Evolutionary conservation across 2,888 invertebrate species (phyloP), one percentile per base, ranked within the genome.

Genomic region (Tubiluchus corallicola): DNA sequence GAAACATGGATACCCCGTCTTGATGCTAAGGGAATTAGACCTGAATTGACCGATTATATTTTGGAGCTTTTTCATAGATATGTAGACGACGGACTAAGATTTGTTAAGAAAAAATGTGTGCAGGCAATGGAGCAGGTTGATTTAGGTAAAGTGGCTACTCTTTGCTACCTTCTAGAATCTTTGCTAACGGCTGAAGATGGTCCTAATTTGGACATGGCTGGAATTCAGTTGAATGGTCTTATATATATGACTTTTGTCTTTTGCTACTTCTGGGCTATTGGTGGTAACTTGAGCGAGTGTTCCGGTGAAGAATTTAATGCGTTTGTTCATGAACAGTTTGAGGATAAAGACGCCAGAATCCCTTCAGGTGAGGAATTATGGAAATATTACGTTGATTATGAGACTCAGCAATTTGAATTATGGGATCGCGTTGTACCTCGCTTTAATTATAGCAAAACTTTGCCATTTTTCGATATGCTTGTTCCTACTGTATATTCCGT

Each of bases 401-500:
- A 73, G 45, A 68, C 68, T n/a, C 71, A 75, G 46, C 70, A 71
- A 41, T 71, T 85, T 63, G 81, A 81, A 54, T 64, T 70, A 4
- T 88, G 87, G 87, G 70, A 72, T n/a, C 75, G 74, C 45, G 75
- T 83, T 21, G 76, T 82, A 51, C 78, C 84, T 0, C 55, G 66
- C 1, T 88, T 84, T 57, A 51, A 65, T 2, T 88, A 82, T 56
- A 73, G 79, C 57, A 65, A 70, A 13, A 67, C 73, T 1, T 66
- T 71, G 19, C 80, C 84, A 1, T 88, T 84, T 65, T 87, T 85
- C 57, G 85, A 88, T 57, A 82, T 83, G 58, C 68, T 85, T 42
- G 87, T 88, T 4, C 88, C 87, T 0, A 88, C 88, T 0, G 74
- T 77, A n/a, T 87, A 88, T 57, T 88, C 87, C 0, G 79, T 84